Percentiles rank a stretch among this genome's conserved stretches.
Conservation (phyloP, 2,888 invertebrate species). For the Dryobota labecula region DNA sequence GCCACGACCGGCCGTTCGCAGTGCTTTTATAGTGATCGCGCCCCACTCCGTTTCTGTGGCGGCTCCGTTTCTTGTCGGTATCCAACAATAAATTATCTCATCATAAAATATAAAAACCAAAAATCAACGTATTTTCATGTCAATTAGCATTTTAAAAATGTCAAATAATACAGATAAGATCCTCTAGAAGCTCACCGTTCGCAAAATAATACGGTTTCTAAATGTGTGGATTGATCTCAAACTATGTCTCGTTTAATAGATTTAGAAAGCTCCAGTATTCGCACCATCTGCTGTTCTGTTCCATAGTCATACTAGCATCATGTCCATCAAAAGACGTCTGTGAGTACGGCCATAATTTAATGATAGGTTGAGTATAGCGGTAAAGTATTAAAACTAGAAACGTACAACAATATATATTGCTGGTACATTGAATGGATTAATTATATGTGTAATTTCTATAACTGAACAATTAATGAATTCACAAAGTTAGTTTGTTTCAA, state of each 20-base stretch:
- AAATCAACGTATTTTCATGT: neutral
- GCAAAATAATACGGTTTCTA: neutral
- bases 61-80: too few species aligned
- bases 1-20: too few species aligned
- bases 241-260: neutral
- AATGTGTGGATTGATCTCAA: neutral
- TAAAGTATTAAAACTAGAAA: neutral
- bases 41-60: too few species aligned
- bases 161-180: neutral
- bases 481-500: neutral
- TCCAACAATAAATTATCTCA: too few species aligned
- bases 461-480: neutral
- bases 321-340: neutral
- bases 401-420: neutral
- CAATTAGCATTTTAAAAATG: neutral
- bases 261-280: neutral
- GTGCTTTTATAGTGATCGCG: too few species aligned
- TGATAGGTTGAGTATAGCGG: neutral
- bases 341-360: neutral
- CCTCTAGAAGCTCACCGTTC: neutral
- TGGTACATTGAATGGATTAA: neutral
- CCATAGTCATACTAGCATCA: neutral
- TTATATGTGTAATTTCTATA: neutral
- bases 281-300: too few species aligned
- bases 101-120: neutral